These are phyloP conservation scores for Temnopleurus reevesii DNA, from an alignment of 53 echinoderm and acorn worm genomes.

Conservation along the genomic window DNA sequence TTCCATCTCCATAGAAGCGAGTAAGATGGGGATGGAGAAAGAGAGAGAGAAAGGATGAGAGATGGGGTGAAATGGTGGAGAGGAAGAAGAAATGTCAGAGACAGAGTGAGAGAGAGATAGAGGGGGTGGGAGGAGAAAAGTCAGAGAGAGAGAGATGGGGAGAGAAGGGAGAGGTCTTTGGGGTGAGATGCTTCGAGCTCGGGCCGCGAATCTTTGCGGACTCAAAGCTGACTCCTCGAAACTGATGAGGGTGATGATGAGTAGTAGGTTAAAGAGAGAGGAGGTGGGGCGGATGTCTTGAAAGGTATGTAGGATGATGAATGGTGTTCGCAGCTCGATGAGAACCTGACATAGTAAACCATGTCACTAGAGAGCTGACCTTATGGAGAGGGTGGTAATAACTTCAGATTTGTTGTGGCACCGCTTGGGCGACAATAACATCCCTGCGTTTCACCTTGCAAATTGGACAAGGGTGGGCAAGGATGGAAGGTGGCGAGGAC, in stretches of 20 bases:
- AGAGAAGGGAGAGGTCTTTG: background rate
- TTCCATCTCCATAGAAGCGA: no score
- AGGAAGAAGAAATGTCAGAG: background rate
- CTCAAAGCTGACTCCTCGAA: no score
- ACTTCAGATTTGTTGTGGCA: conserved; percentile 37
- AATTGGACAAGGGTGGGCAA: background rate
- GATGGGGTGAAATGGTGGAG: background rate
- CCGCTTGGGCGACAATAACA: conserved; percentile 19
- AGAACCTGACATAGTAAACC: conserved; percentile 24
- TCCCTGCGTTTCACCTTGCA: background rate
- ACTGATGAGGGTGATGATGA: background rate
- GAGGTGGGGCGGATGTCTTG: background rate
- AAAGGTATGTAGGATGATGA: conserved; percentile 34
- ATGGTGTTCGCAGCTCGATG: conserved; percentile 40
- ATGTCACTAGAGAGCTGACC: conserved; percentile 2
- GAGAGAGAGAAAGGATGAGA: background rate
- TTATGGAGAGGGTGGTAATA: conserved; percentile 33
- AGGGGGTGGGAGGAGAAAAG: background rate
- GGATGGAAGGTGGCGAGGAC: background rate
- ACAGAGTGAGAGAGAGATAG: background rate
- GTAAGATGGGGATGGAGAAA: background rate
- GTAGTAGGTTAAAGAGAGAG: background rate
- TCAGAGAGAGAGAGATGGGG: background rate
- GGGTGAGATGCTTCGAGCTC: background rate
- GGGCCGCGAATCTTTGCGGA: background rate